Evolutionary conservation across 2,888 invertebrate species (phyloP), one percentile per base, ranked within the genome.

Genomic region (Aspidiotus destructor): DNA sequence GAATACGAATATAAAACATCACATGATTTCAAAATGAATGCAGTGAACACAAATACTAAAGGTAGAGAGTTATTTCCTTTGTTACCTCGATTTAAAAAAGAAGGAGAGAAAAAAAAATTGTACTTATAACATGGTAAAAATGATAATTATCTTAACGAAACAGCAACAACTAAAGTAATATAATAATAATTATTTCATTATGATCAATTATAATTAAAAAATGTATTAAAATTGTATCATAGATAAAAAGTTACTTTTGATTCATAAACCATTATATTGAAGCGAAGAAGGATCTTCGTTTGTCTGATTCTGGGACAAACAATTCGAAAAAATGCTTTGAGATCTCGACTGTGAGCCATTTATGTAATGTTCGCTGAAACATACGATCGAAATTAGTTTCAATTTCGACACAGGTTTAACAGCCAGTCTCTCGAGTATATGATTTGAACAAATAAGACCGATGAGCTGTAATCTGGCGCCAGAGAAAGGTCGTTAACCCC

Each of bases 251-350:
- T 54, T 28, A 28, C 28, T 28, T 28, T 28, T 28, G 28, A 28
- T 28, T 28, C 28, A 28, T 28, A 28, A 28, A 28, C 28, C 28
- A 5, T 28, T 28, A 28, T 28, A 28, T 28, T 28, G 28, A 28
- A 28, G 28, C 28, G 28, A 28, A 28, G 28, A 28, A 28, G 60
- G 10, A 11, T 67, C 67, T 11, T 58, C 44, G 15, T 44, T 42
- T 8, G 28, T 58, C 40, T 58, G 67, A 52, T 42, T 17, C 41
- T 58, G 67, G 15, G 41, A 48, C 16, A 65, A 41, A 60, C 67
- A 67, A 41, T 58, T 67, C 7, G 48, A 42, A 67, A 67, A 67
- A 40, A 67, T 60, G n/a, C 67, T 58, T 17, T 67, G 60, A 60
- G 67, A 67, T 67, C 67, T 41, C 8, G 67, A 67, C 28, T 67